These are phyloP conservation scores for Bubo scandiacus DNA, from an alignment of 2,113 vertebrate species.

Conservation along the genomic window DNA sequence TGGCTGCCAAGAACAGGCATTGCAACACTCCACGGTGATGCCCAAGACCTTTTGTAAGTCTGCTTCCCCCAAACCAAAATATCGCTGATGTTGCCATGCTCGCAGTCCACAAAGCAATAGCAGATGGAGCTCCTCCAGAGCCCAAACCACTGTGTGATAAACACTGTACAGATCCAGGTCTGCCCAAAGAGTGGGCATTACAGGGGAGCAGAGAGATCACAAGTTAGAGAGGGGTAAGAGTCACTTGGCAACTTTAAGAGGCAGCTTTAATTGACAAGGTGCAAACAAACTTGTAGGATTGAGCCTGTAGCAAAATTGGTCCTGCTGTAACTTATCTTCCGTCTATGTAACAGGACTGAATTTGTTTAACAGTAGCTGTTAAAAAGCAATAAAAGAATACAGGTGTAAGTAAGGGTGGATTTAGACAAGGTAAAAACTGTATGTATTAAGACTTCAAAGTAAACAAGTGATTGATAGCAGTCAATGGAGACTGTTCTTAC, in stretches of 20 bases:
- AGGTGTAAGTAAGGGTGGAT: neutral
- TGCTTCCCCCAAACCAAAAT: neutral
- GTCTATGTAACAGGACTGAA: neutral
- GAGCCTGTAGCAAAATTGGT: neutral
- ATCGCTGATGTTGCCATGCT: fast-evolving
- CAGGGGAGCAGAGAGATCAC: neutral
- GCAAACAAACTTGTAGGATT: neutral
- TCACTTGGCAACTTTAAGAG: too few relatives aligned
- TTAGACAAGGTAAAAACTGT: neutral
- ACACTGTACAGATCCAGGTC: neutral
- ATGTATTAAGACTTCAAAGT: neutral
- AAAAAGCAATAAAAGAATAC: neutral
- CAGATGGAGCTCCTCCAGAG: neutral
- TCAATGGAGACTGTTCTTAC: neutral
- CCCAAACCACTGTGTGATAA: neutral
- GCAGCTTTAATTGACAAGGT: neutral
- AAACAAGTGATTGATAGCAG: neutral
- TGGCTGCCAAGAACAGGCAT: neutral
- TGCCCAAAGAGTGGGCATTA: neutral
- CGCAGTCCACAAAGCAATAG: neutral
- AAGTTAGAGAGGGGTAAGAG: neutral
- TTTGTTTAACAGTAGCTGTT: neutral
- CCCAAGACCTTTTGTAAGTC: neutral
- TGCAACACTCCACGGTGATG: neutral
- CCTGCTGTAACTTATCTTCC: neutral